A percentile compares a stretch with the other conserved stretches of the same genome.
phyloP scores from a whole-genome alignment of 2,113 vertebrate species.

The Pogonocichla stellata region DNA sequence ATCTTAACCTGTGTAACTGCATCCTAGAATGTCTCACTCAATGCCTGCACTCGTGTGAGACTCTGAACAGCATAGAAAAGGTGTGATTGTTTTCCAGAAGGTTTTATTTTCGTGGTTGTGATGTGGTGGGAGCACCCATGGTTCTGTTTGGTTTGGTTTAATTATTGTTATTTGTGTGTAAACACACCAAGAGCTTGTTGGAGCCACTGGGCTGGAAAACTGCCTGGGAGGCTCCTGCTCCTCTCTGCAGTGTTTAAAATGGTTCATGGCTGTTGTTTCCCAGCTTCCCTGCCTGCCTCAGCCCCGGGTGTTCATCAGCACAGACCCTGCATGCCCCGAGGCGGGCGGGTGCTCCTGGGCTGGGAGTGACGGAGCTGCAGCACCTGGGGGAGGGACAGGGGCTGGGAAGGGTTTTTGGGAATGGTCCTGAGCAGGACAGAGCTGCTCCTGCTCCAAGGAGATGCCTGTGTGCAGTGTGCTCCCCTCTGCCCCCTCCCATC shows the following conservation, averaged over 20 bases:
- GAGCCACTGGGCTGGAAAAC: slow-evolving; percentile 38
- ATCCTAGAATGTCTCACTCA: neutral
- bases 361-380: neutral
- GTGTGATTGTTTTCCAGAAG: neutral
- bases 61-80: neutral
- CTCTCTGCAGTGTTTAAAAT: neutral
- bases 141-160: neutral
- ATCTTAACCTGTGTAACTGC: neutral
- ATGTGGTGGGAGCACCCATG: neutral
- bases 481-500: neutral
- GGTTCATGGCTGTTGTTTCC: neutral
- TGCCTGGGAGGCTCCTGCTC: slow-evolving; percentile 3
- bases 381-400: accelerated
- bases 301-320: accelerated
- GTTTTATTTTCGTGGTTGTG: neutral
- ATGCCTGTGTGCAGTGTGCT: accelerated
- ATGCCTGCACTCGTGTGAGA: neutral
- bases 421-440: neutral
- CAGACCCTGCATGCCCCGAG: accelerated
- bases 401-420: neutral
- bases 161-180: slow-evolving; percentile 1
- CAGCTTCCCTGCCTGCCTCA: neutral
- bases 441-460: neutral
- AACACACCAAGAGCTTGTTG: neutral
- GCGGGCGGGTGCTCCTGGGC: accelerated